Evolutionary conservation across 2,797 vertebrate species (phyloP).

Genomic region (Spheniscus humboldti): DNA sequence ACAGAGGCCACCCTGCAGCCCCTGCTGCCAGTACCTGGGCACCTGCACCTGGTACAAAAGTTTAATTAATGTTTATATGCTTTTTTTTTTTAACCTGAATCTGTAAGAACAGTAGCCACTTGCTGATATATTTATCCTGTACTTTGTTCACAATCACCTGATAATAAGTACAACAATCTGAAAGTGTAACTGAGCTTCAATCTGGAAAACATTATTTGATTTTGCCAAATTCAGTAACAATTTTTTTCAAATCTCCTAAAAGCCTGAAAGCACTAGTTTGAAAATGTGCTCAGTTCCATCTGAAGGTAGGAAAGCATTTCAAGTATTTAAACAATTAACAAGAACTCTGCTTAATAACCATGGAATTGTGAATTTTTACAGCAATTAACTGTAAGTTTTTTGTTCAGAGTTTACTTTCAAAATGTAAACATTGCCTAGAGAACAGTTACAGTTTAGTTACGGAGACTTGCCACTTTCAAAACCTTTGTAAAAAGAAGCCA

Average conservation of each 20-base stretch:
- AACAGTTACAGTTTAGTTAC: not conserved
- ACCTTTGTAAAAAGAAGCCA: slow-evolving; percentile 29
- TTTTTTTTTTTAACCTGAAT: not conserved
- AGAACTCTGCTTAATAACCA: not conserved
- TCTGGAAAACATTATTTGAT: not conserved
- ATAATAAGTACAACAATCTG: not conserved
- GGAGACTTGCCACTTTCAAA: slow-evolving; percentile 47
- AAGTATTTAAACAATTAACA: not conserved
- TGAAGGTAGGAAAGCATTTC: not conserved
- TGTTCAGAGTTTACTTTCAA: not conserved
- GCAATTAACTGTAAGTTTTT: not conserved
- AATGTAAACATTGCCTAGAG: not conserved
- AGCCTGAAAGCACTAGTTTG: not conserved
- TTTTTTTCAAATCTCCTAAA: not conserved
- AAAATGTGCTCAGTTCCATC: not conserved
- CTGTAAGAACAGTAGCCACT: not conserved
- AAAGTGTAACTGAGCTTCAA: not conserved
- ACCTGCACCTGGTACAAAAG: accelerated
- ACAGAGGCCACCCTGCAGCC: not conserved
- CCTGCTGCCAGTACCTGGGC: not conserved
- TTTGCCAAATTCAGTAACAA: not conserved
- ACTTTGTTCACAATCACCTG: not conserved
- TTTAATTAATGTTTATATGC: not conserved
- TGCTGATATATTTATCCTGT: not conserved
- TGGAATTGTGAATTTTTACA: not conserved